Conservation (phyloP, 2,113 vertebrate genomes). For the Atrichornis clamosus region DNA sequence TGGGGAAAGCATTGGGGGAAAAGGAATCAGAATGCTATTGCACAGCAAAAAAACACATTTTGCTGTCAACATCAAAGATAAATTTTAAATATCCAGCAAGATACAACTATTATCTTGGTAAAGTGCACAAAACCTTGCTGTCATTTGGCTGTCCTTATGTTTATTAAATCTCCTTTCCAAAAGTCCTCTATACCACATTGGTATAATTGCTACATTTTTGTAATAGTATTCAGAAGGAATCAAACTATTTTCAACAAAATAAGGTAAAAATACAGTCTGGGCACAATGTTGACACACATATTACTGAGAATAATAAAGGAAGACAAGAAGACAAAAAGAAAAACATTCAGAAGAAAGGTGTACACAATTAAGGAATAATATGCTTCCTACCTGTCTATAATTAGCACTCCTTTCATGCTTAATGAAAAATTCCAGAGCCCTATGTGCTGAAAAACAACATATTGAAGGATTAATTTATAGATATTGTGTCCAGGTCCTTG, state of each 20-base stretch:
- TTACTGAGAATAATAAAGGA: not conserved
- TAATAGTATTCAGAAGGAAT: not conserved
- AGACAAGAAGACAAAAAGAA: not conserved
- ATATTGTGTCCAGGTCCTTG: not conserved
- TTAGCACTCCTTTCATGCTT: constrained; percentile 59
- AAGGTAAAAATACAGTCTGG: not conserved
- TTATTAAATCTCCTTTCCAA: not conserved
- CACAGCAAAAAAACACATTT: not conserved
- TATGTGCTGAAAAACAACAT: constrained; percentile 72
- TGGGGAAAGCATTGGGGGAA: not conserved
- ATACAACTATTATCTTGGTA: not conserved
- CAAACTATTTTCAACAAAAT: not conserved
- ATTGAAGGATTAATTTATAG: not conserved
- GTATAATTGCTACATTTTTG: not conserved
- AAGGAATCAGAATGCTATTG: not conserved
- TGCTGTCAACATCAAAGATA: not conserved
- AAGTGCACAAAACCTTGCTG: not conserved
- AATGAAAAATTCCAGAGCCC: constrained; percentile 75
- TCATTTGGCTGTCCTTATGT: not conserved
- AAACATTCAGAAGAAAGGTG: not conserved
- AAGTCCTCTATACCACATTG: not conserved
- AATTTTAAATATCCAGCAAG: not conserved
- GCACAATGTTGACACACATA: not conserved
- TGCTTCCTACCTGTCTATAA: constrained; percentile 72
- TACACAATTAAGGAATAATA: not conserved